These are phyloP conservation scores for Mellilla xanthometata DNA, from an alignment of 2,888 invertebrate species.

Conservation along the genomic window DNA sequence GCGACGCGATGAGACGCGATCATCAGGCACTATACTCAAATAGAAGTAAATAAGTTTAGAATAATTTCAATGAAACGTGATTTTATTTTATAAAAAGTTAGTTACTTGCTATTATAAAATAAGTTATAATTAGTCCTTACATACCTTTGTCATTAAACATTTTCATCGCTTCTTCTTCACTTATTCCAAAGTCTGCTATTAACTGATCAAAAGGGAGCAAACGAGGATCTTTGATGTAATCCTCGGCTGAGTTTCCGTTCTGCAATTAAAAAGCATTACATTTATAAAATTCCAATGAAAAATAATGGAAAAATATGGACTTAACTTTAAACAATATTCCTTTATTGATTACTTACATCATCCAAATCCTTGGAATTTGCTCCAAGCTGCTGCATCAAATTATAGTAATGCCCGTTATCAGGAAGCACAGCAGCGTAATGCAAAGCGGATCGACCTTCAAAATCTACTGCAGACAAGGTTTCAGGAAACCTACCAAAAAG, in stretches of 20 bases:
- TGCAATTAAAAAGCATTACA: slow-evolving; percentile 45
- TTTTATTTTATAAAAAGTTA: too few species aligned
- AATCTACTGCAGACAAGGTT: slow-evolving; percentile 90
- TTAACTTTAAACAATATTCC: too few species aligned
- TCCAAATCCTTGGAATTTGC: slow-evolving; percentile 92
- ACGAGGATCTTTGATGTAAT: slow-evolving; percentile 86
- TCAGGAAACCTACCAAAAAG: slow-evolving; percentile 87
- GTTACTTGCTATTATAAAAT: too few species aligned
- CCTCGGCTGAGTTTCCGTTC: slow-evolving; percentile 91
- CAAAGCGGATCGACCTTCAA: slow-evolving; percentile 91
- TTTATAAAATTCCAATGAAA: too few species aligned
- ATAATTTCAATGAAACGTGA: too few species aligned
- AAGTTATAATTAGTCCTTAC: too few species aligned
- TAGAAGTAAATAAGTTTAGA: background rate
- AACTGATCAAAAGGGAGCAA: slow-evolving; percentile 87
- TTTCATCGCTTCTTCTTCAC: slow-evolving; percentile 84
- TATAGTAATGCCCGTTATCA: slow-evolving; percentile 94
- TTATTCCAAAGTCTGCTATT: slow-evolving; percentile 87
- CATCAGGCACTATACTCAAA: slow-evolving; percentile 85
- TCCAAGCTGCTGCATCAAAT: slow-evolving; percentile 92
- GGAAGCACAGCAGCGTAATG: slow-evolving; percentile 93
- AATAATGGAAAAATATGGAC: too few species aligned
- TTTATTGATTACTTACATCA: slow-evolving; percentile 83
- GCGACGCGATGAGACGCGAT: slow-evolving; percentile 88
- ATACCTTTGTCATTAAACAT: slow-evolving; percentile 92